Conservation (phyloP, 2,113 vertebrate species). For the Chloebia gouldiae region DNA sequence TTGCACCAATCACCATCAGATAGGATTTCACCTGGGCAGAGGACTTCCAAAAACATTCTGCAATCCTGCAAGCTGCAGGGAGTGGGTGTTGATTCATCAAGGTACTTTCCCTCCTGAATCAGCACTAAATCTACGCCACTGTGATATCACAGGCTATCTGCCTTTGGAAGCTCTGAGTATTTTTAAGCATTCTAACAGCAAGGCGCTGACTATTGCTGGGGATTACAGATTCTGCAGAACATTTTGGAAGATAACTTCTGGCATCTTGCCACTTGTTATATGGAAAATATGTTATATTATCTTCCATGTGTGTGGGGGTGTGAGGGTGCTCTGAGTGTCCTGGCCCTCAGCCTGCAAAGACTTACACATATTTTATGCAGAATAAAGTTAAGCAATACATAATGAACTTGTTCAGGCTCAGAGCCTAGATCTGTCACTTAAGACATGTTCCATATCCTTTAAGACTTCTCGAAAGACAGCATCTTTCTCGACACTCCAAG, state of each 20-base stretch:
- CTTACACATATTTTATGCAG: slow-evolving; percentile 41
- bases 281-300: slow-evolving; percentile 62
- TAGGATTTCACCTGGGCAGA: neutral
- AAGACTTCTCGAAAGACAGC: slow-evolving; percentile 16
- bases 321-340: slow-evolving; percentile 41
- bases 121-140: neutral
- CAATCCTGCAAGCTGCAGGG: neutral
- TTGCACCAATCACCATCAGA: neutral
- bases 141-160: neutral
- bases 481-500: neutral
- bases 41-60: neutral
- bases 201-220: slow-evolving; percentile 49
- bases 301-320: slow-evolving; percentile 50
- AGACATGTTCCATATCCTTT: slow-evolving; percentile 45
- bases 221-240: slow-evolving; percentile 29
- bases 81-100: neutral
- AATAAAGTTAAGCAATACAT: slow-evolving; percentile 43
- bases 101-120: slow-evolving; percentile 47
- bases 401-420: slow-evolving; percentile 36
- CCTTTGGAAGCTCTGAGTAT: neutral
- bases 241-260: slow-evolving; percentile 52
- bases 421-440: slow-evolving; percentile 50
- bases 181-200: slow-evolving; percentile 10
- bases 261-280: slow-evolving; percentile 46
- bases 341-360: slow-evolving; percentile 47